Evolutionary conservation across 2,113 vertebrate genomes (phyloP).

Genomic region (Peromyscus californicus): DNA sequence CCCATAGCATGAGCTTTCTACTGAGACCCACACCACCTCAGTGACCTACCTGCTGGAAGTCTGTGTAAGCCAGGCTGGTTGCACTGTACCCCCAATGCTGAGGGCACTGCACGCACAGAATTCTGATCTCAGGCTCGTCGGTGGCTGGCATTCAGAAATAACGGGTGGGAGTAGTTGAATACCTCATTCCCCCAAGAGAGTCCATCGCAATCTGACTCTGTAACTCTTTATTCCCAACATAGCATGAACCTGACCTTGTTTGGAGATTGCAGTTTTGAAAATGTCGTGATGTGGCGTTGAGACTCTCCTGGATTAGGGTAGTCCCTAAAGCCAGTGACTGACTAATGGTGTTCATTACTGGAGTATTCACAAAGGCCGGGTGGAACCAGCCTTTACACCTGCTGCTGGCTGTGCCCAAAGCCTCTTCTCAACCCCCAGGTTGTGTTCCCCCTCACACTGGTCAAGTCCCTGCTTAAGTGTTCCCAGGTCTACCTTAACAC

Average conservation of each 20-base stretch:
- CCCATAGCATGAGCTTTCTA: not conserved
- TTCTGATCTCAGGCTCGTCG: not conserved
- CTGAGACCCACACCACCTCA: not conserved
- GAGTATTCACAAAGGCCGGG: not conserved
- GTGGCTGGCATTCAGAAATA: not conserved
- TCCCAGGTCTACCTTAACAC: not conserved
- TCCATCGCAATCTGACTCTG: not conserved
- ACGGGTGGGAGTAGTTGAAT: not conserved
- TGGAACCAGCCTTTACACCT: not conserved
- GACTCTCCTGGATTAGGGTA: not conserved
- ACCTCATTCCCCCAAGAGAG: not conserved
- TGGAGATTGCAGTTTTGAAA: not conserved
- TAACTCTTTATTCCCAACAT: not conserved
- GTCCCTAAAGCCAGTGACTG: not conserved
- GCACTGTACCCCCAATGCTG: not conserved
- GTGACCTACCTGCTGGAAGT: not conserved
- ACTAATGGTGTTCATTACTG: not conserved
- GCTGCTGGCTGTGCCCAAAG: not conserved
- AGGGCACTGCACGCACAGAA: not conserved
- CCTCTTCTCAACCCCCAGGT: too few species aligned
- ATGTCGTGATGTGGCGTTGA: not conserved
- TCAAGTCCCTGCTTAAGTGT: not conserved
- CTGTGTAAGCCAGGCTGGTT: not conserved
- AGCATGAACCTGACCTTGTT: too few species aligned
- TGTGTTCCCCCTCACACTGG: not conserved